Base-by-base conservation (phyloP, 2,888 invertebrate species). In the Apeira syringaria region DNA sequence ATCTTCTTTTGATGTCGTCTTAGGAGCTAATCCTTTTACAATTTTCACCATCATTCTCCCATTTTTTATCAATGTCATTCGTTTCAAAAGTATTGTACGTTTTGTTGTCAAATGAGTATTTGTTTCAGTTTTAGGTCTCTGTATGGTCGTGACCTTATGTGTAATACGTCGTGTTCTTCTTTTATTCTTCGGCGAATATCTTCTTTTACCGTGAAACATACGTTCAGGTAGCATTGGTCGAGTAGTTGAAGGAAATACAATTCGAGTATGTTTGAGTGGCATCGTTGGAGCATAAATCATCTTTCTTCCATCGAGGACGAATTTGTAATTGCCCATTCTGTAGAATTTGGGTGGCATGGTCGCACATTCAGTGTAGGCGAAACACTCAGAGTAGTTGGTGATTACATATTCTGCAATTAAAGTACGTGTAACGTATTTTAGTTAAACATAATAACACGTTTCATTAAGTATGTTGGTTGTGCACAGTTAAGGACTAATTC, bases 381-480 rank as follows among this genome's bases (percentile, higher is more conserved):
- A 77, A 48, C 79, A 79, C 7, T 64, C 65, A 0, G 72, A 62
- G 42, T 75, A 78, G 44, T 75, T 74, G 6, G 64, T 47, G 25
- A 65, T 32, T 22, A 56, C 59, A 27, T 51, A 79, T 22, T 60
- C 80, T 80, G 64, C 9, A 76, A 71, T 6, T 9, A 8, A 24
- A 20, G 3, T 26, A 9, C 9, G 4, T 9, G 5, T n/a, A n/a
- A n/a, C n/a, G n/a, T n/a, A n/a, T n/a, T n/a, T n/a, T n/a, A n/a
- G n/a, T n/a, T n/a, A n/a, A n/a, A n/a, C n/a, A n/a, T n/a, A n/a
- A n/a, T n/a, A n/a, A n/a, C n/a, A n/a, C n/a, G n/a, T n/a, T n/a
- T n/a, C n/a, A n/a, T n/a, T n/a, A n/a, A n/a, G n/a, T n/a, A n/a
- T n/a, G n/a, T n/a, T n/a, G n/a, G n/a, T n/a, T n/a, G n/a, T n/a